phyloP scores from a whole-genome alignment of 2,888 invertebrate species.

The Monoplex corrugatus region DNA sequence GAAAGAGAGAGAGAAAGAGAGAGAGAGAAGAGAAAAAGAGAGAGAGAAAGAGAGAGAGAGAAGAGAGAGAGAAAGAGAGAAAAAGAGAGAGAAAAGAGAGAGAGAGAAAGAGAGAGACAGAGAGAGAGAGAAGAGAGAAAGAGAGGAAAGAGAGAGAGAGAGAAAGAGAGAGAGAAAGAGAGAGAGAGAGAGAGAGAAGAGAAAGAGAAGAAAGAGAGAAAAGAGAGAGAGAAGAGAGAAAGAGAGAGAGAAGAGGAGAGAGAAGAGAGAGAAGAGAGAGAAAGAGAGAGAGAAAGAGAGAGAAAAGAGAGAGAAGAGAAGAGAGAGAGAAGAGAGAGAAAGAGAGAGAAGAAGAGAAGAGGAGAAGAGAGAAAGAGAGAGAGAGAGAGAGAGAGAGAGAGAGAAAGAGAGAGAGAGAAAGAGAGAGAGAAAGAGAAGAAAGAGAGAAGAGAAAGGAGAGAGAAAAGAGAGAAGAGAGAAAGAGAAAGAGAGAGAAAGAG shows the following conservation, averaged over 20 bases:
- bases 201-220: no score
- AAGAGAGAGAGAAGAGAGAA: no score
- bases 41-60: constrained; percentile 8
- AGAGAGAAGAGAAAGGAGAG: not conserved
- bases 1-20: not conserved
- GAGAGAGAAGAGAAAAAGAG: not conserved
- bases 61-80: no score
- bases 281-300: constrained; percentile 27
- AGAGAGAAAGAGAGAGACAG: no score
- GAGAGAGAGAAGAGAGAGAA: not conserved
- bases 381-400: constrained; percentile 3
- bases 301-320: constrained; percentile 25
- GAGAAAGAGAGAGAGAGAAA: constrained; percentile 7
- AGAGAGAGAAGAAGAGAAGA: not conserved
- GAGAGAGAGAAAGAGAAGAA: constrained; percentile 29
- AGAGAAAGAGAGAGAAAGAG: not conserved
- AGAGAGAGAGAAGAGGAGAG: not conserved
- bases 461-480: constrained; percentile 18
- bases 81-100: no score
- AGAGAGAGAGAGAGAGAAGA: no score
- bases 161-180: no score
- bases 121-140: no score
- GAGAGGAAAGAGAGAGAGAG: no score
- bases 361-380: no score
- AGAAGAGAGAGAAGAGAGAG: not conserved